Conservation (phyloP, 1,140 invertebrate species). For the Rhysida immarginata region DNA sequence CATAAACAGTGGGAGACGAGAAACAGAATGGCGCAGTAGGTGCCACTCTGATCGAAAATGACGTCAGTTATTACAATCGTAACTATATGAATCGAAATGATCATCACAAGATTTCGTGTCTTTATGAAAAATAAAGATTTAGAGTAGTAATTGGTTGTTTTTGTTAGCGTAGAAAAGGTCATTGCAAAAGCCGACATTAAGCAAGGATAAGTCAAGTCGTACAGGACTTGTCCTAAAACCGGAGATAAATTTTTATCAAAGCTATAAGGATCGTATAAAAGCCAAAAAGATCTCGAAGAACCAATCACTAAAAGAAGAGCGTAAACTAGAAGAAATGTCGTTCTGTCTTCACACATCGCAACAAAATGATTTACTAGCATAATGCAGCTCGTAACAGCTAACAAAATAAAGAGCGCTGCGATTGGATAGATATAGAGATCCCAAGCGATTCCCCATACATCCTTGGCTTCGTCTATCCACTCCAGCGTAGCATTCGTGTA, state of each 20-base stretch:
- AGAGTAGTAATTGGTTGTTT: conserved; percentile 38
- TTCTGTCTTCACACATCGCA: conserved; percentile 25
- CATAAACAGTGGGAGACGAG: neutral
- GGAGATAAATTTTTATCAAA: conserved; percentile 55
- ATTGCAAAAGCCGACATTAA: conserved; percentile 69
- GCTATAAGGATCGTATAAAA: conserved; percentile 81
- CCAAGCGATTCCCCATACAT: conserved; percentile 52
- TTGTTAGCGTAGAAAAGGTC: conserved; percentile 63
- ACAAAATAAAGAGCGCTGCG: conserved; percentile 58
- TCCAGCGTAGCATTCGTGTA: too few species aligned
- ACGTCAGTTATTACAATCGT: conserved; percentile 64
- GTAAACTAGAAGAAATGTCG: conserved; percentile 70
- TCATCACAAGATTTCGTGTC: conserved; percentile 52
- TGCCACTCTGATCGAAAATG: conserved; percentile 32
- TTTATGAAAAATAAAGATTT: conserved; percentile 33
- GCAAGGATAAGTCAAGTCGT: conserved; percentile 65
- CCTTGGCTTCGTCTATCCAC: neutral
- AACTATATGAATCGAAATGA: conserved; percentile 57
- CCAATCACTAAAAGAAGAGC: conserved; percentile 62
- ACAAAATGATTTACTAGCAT: conserved; percentile 23
- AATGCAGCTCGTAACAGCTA: conserved; percentile 57
- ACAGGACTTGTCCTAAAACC: conserved; percentile 61
- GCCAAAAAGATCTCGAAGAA: conserved; percentile 60
- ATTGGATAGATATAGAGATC: conserved; percentile 73
- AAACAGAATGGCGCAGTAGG: conserved; percentile 14